Evolutionary conservation across 2,113 vertebrate genomes (phyloP), one percentile per base, ranked within the genome.

Genomic region (Uria aalge): DNA sequence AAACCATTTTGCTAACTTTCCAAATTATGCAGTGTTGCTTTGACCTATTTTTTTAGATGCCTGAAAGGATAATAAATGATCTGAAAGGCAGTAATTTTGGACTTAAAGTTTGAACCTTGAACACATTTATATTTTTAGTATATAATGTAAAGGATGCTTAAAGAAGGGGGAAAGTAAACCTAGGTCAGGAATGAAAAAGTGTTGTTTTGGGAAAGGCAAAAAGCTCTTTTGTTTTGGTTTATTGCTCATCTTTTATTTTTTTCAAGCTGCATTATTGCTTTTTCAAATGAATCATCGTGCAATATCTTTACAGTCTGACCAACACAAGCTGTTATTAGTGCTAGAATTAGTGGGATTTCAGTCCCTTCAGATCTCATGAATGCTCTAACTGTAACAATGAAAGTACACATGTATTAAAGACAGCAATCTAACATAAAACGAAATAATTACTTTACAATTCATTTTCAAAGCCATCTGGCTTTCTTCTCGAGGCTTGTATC

Each of bases 31-130:
- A 63, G 80, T 93, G 53, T 93, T 96, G 90, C 71, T 90, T 94
- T 97, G 94, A 97, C 96, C 90, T 93, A 81, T 72, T 95, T 97
- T 97, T 97, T 95, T 47, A 97, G 85, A 96, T 95, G 79, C 45
- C 57, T 98, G 92, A 93, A 94, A 97, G 88, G 86, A 97, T 94
- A 95, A 95, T 74, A 95, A 96, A 94, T n/a, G 9, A 78, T 95
- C 64, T 97, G 86, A 98, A 98, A 98, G 95, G 94, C 82, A 96
- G 74, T 91, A 97, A 98, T 97, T 97, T 96, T 89, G 83, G 92
- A 96, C 85, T 95, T 98, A 95, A 96, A 97, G 57, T 95, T 59
- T 96, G 84, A 97, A 92, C 55, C 88, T 95, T 90, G 45, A 94
- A 63, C 87, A 38, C 29, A 71, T 93, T 59, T 97, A 96, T 97